Evolutionary conservation across 2,888 invertebrate species (phyloP).

Genomic region (Eilema caniola): DNA sequence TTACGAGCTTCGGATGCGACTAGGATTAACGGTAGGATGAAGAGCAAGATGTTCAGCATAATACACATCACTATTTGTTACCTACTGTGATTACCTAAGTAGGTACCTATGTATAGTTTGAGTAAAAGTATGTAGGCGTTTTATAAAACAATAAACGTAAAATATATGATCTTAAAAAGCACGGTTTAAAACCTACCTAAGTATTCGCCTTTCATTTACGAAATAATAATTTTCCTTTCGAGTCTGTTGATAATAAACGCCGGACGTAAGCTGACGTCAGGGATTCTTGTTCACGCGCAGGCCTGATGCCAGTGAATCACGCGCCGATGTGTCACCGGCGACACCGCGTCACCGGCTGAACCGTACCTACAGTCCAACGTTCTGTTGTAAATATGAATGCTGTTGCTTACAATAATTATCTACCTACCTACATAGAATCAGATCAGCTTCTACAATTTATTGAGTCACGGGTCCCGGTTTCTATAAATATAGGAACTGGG

Average conservation of each 20-base stretch:
- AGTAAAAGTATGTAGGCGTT: too few species aligned
- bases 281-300: constrained; percentile 75
- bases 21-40: too few species aligned
- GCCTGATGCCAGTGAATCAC: constrained; percentile 73
- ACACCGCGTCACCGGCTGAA: constrained; percentile 38
- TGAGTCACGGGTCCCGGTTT: too few species aligned
- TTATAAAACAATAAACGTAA: too few species aligned
- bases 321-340: constrained; percentile 78
- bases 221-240: constrained; percentile 21
- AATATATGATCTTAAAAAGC: neutral
- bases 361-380: constrained; percentile 17
- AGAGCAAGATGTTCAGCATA: too few species aligned
- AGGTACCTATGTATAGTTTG: too few species aligned
- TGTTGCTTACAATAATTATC: neutral
- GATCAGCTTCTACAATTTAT: too few species aligned
- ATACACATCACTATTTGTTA: too few species aligned
- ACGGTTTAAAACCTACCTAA: neutral
- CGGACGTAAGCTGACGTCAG: constrained; percentile 82
- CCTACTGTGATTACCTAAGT: too few species aligned
- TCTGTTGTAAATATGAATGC: neutral
- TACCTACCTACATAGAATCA: too few species aligned
- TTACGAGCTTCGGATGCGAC: too few species aligned
- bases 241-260: constrained; percentile 58
- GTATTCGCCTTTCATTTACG: neutral
- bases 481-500: too few species aligned